phyloP scores from a whole-genome alignment of 1,140 invertebrate genomes.

The Paralvinella palmiformis region DNA sequence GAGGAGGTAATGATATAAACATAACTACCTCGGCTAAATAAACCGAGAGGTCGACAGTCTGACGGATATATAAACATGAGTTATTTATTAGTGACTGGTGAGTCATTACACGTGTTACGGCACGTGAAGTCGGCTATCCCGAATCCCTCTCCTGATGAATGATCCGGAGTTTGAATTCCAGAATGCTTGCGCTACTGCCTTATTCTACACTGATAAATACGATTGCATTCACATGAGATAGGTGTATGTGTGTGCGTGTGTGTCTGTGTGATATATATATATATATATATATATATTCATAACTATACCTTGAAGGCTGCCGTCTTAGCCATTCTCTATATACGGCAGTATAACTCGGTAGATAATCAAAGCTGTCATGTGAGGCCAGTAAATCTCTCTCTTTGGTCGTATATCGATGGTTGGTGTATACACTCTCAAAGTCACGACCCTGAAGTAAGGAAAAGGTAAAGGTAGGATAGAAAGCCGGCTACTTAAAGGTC shows the following conservation, averaged over 20 bases:
- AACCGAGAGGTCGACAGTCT: too few relatives aligned
- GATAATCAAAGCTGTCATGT: conserved; percentile 31
- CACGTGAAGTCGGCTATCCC: too few relatives aligned
- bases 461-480: background rate
- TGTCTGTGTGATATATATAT: background rate
- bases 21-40: too few relatives aligned
- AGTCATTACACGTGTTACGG: too few relatives aligned
- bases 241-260: background rate
- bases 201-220: too few relatives aligned
- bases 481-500: too few relatives aligned
- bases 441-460: conserved; percentile 17
- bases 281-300: background rate
- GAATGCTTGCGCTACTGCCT: too few relatives aligned
- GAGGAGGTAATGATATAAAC: too few relatives aligned
- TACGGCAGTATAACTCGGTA: conserved; percentile 27
- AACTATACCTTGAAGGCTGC: conserved; percentile 25
- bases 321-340: conserved; percentile 29
- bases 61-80: too few relatives aligned
- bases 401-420: conserved; percentile 28
- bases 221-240: background rate
- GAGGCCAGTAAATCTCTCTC: conserved; percentile 27
- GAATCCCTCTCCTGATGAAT: too few relatives aligned
- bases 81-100: too few relatives aligned
- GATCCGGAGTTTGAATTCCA: too few relatives aligned
- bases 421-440: conserved; percentile 25